Conservation (phyloP, 2,888 invertebrate species). For the Erebia aethiops region DNA sequence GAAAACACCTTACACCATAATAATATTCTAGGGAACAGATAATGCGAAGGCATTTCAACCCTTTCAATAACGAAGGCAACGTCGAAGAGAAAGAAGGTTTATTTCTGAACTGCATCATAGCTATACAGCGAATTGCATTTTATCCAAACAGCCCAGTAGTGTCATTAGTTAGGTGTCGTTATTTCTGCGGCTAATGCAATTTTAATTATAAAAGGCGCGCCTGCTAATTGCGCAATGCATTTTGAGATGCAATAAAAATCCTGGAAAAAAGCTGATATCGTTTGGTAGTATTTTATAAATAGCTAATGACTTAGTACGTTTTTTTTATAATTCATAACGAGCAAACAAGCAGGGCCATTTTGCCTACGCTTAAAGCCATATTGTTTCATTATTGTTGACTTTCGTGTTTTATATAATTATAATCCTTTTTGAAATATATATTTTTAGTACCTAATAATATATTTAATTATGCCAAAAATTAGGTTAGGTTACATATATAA, state of each 20-base stretch:
- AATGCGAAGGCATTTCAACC: neutral
- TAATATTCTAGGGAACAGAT: neutral
- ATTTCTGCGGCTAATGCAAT: constrained; percentile 79
- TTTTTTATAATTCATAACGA: neutral
- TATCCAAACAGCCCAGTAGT: constrained; percentile 71
- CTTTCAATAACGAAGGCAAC: neutral
- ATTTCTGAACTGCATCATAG: neutral
- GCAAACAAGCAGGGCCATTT: too few species aligned
- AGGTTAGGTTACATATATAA: too few species aligned
- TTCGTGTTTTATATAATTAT: too few species aligned
- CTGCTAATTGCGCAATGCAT: constrained; percentile 72
- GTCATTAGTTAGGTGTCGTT: constrained; percentile 54
- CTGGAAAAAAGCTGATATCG: constrained; percentile 32
- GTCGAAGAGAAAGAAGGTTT: neutral
- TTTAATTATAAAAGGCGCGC: constrained; percentile 81
- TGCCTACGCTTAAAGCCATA: too few species aligned
- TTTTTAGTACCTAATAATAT: too few species aligned
- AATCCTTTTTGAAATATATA: too few species aligned
- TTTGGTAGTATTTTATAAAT: neutral
- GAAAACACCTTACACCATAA: too few species aligned
- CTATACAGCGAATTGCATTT: constrained; percentile 49
- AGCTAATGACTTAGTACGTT: neutral
- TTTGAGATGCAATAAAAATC: constrained; percentile 51
- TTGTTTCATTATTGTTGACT: too few species aligned
- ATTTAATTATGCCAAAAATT: too few species aligned